These are phyloP conservation scores for Sesia apiformis DNA, from an alignment of 2,888 invertebrate genomes.

Conservation along the genomic window DNA sequence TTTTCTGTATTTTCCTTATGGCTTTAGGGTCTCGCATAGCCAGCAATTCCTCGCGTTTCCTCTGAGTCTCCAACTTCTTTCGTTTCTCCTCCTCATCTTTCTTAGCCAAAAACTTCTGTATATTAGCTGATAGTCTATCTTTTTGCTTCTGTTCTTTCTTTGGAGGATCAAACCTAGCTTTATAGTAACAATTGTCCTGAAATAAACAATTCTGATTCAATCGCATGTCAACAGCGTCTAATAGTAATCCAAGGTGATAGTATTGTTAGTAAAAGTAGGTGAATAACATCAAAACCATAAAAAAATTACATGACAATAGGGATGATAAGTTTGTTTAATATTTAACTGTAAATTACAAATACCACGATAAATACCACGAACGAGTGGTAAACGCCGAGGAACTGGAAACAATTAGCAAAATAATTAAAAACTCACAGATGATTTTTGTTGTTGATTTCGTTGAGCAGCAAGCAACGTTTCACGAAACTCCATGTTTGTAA, in stretches of 20 bases:
- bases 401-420: slow-evolving; percentile 7
- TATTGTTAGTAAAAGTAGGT: neutral
- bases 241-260: neutral
- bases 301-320: neutral
- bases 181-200: slow-evolving; percentile 76
- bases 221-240: neutral
- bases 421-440: slow-evolving; percentile 56
- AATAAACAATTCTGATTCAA: slow-evolving; percentile 12
- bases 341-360: no score
- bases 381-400: neutral
- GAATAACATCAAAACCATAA: neutral
- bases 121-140: slow-evolving; percentile 81
- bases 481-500: slow-evolving; percentile 56
- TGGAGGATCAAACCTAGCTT: slow-evolving; percentile 86
- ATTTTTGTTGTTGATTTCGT: slow-evolving; percentile 70
- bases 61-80: slow-evolving; percentile 76
- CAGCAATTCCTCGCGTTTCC: slow-evolving; percentile 77
- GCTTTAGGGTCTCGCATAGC: slow-evolving; percentile 83
- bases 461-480: slow-evolving; percentile 66
- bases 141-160: slow-evolving; percentile 84
- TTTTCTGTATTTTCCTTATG: slow-evolving; percentile 82
- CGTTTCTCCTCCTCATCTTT: slow-evolving; percentile 86
- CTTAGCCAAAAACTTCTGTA: slow-evolving; percentile 87
- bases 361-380: no score
- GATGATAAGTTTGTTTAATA: neutral